Conservation (phyloP, 2,888 invertebrate genomes). For the Pristionchus fissidentatus region DNA sequence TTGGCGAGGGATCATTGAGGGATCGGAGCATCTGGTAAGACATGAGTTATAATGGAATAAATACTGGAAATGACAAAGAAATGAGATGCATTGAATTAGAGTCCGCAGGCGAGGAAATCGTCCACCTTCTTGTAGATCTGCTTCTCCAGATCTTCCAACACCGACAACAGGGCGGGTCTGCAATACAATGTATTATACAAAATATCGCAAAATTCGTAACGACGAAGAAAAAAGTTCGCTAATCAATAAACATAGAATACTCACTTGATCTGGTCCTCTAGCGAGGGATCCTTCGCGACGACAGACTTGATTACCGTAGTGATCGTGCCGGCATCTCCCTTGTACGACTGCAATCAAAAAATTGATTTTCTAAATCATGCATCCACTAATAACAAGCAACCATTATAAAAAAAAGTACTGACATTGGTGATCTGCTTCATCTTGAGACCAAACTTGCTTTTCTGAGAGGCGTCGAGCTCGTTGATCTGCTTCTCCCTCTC, state of each 20-base stretch:
- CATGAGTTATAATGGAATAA: background rate
- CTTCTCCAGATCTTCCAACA: slow-evolving; percentile 47
- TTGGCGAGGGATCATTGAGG: too few relatives aligned
- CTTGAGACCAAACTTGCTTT: slow-evolving; percentile 40
- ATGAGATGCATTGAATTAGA: background rate
- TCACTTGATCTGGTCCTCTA: slow-evolving; percentile 37
- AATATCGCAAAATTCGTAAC: background rate
- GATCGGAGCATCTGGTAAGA: too few relatives aligned
- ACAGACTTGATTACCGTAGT: background rate
- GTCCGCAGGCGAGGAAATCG: slow-evolving; percentile 11
- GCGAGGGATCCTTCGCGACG: slow-evolving; percentile 43
- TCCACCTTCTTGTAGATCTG: slow-evolving; percentile 35
- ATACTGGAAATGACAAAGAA: background rate
- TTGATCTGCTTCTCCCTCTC: slow-evolving; percentile 42
- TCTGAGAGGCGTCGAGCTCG: background rate
- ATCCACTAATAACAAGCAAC: too few relatives aligned
- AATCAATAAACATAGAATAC: background rate
- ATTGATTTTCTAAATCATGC: background rate
- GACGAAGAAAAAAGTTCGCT: background rate
- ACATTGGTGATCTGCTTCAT: slow-evolving; percentile 36
- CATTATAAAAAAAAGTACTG: background rate
- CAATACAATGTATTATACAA: background rate
- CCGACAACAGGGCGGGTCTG: slow-evolving; percentile 12
- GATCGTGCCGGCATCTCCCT: slow-evolving; percentile 29
- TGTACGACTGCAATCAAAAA: slow-evolving; percentile 34